Percentiles rank a stretch among this genome's conserved stretches.
These are phyloP conservation scores for Bovichtus variegatus DNA, from an alignment of 2,797 vertebrate genomes.

Conservation along the genomic window DNA sequence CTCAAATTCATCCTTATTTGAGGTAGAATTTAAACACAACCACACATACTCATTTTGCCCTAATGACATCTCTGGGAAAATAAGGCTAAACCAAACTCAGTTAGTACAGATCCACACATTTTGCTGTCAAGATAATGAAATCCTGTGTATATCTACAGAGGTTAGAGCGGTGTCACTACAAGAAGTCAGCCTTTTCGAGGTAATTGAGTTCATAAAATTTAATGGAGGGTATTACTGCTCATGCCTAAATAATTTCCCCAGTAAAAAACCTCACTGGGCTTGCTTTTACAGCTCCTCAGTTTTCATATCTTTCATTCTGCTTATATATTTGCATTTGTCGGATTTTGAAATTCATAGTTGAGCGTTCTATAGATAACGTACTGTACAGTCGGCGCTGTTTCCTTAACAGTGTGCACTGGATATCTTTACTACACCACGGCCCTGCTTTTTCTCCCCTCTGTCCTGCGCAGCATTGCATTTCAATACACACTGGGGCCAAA, in stretches of 20 bases:
- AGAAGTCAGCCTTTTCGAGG: slow-evolving; percentile 69
- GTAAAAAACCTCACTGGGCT: slow-evolving; percentile 60
- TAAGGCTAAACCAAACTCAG: slow-evolving; percentile 26
- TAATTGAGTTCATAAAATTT: slow-evolving; percentile 80
- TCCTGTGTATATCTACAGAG: slow-evolving; percentile 66
- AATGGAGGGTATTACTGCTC: slow-evolving; percentile 76
- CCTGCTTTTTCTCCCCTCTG: background rate
- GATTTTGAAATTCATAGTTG: slow-evolving; percentile 34
- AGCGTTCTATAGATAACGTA: slow-evolving; percentile 19
- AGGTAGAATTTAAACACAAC: slow-evolving; percentile 32
- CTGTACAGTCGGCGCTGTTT: slow-evolving; percentile 7
- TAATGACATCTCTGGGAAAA: slow-evolving; percentile 42
- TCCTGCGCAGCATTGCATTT: slow-evolving; percentile 36
- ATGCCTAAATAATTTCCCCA: slow-evolving; percentile 75
- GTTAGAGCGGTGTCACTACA: slow-evolving; percentile 71
- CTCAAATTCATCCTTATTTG: slow-evolving; percentile 26
- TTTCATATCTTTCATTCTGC: slow-evolving; percentile 37
- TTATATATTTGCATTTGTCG: slow-evolving; percentile 55
- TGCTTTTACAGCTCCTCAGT: slow-evolving; percentile 49
- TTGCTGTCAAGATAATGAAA: slow-evolving; percentile 59
- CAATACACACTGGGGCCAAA: slow-evolving; percentile 43
- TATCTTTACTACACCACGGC: slow-evolving; percentile 2
- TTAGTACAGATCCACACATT: slow-evolving; percentile 43
- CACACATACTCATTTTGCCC: slow-evolving; percentile 22
- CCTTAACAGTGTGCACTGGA: slow-evolving; percentile 31